Conservation (phyloP, 1,140 invertebrate species). For the Adoxophyes honmai region DNA sequence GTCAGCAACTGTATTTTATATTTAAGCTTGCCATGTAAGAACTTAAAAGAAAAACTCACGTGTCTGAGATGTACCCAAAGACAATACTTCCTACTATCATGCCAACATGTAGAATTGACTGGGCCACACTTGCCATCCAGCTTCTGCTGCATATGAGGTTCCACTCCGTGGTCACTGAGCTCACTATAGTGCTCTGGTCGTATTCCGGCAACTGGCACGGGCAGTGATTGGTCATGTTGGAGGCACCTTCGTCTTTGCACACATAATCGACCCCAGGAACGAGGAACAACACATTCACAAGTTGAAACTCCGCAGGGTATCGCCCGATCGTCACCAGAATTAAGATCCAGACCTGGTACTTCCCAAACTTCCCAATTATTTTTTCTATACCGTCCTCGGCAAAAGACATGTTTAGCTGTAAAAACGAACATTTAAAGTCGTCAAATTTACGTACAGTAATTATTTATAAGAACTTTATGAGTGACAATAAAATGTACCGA, state of each 20-base stretch:
- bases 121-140: constrained; percentile 70
- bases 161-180: constrained; percentile 75
- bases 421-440: background rate
- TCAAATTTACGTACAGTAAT: background rate
- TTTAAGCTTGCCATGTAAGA: too few species aligned
- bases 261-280: constrained; percentile 80
- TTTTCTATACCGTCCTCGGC: constrained; percentile 17
- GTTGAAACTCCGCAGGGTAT: constrained; percentile 83
- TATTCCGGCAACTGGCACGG: constrained; percentile 65
- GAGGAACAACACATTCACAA: constrained; percentile 82
- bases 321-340: constrained; percentile 80
- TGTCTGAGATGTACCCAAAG: constrained; percentile 75
- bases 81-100: constrained; percentile 73
- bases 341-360: constrained; percentile 60
- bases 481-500: too few species aligned
- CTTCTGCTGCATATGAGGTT: constrained; percentile 73
- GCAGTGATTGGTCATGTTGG: constrained; percentile 60
- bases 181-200: constrained; percentile 61
- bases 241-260: constrained; percentile 68
- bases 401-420: background rate
- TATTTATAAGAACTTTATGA: too few species aligned
- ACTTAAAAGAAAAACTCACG: constrained; percentile 53
- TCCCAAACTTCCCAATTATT: constrained; percentile 17
- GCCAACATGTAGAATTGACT: constrained; percentile 75
- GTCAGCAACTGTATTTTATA: too few species aligned